These are phyloP conservation scores for Mimachlamys varia DNA, from an alignment of 2,888 invertebrate genomes.

Conservation along the genomic window DNA sequence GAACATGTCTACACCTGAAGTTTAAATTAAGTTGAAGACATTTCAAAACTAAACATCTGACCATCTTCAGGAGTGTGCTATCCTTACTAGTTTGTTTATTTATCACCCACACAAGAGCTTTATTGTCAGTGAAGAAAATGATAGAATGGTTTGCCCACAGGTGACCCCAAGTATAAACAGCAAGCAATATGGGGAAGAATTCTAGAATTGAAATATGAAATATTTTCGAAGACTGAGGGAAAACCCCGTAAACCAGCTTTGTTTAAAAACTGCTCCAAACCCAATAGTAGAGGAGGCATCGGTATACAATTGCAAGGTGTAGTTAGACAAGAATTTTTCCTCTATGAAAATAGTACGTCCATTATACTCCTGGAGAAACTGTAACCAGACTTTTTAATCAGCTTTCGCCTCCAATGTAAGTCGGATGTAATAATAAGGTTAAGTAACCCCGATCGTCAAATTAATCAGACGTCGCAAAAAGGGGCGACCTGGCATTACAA, in stretches of 20 bases:
- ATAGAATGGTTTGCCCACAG: constrained; percentile 21
- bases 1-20: neutral
- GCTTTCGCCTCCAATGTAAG: constrained; percentile 14
- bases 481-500: constrained; percentile 36
- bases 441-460: constrained; percentile 9
- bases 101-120: constrained; percentile 38
- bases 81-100: constrained; percentile 36
- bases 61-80: neutral
- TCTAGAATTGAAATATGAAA: constrained; percentile 37
- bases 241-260: constrained; percentile 41
- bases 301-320: neutral
- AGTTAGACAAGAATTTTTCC: constrained; percentile 12
- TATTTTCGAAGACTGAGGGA: neutral
- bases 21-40: neutral
- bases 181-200: constrained; percentile 38
- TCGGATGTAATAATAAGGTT: neutral
- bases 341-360: constrained; percentile 38
- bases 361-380: constrained; percentile 33
- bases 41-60: neutral
- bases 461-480: constrained; percentile 40
- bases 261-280: neutral
- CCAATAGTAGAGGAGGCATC: constrained; percentile 40
- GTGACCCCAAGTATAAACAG: constrained; percentile 22
- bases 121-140: constrained; percentile 39
- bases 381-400: constrained; percentile 34